Base-by-base conservation (phyloP, 2,888 invertebrate species). In the Tipula confusa region DNA sequence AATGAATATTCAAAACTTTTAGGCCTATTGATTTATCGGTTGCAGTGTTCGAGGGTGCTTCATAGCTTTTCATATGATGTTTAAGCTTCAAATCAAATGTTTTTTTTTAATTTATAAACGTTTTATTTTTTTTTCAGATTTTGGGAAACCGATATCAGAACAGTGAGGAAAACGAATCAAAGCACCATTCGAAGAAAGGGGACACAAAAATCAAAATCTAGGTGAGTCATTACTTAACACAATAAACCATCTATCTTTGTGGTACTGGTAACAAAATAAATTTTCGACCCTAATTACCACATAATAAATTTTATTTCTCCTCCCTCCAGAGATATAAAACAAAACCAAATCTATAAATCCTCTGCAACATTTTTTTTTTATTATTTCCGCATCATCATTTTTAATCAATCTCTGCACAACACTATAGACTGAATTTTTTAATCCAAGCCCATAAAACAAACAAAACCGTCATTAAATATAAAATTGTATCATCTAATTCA, bases 81-180 rank as follows among this genome's bases (percentile, higher is more conserved):
- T 64, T 33, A 9, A 7, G 33, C 33, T 64, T 64, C 24, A 9
- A 24, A 64, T 24, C 18, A 24, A 43, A 5, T 43, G 43, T 15
- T 64, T 64, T 48, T 64, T 64, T 9, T 7, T 18, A 11, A 24
- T 64, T 64, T 24, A 64, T 9, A 24, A 18, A 6, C 15, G 13
- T 29, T 29, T 15, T 4, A 13, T 29, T 15, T 80, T 80, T 80
- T 29, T 80, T 85, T n/a, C 85, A 90, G 89, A 43, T 95, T 95
- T 89, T 96, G 95, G 95, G 94, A 94, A 87, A 93, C 93, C 85
- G 96, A 96, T 88, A 92, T 96, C 83, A 93, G 92, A 84, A 91
- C 94, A n/a, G 95, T 93, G 0, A 90, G 95, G 29, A 93, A 94
- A 86, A 91, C 91, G 24, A 95, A 95, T 87, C 90, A 91, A 83